phyloP scores from a whole-genome alignment of 2,888 invertebrate genomes.

The Andrena camellia region DNA sequence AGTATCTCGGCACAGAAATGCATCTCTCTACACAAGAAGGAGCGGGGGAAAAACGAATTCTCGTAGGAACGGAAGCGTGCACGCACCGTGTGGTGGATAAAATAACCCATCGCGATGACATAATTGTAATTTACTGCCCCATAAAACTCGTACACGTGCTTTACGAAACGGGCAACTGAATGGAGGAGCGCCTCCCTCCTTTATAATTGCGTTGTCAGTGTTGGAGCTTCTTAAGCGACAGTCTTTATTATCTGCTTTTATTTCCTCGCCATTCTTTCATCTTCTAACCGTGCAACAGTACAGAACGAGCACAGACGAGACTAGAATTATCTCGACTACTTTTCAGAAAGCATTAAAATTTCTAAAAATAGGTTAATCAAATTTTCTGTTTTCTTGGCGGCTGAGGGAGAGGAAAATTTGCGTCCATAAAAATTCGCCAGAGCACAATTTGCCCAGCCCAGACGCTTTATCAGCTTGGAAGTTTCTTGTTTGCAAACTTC shows the following conservation, averaged over 20 bases:
- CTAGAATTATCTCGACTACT: not conserved
- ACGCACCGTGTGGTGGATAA: slow-evolving; percentile 9
- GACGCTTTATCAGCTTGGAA: not conserved
- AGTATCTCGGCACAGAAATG: not conserved
- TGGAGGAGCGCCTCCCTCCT: not conserved
- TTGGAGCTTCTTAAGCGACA: slow-evolving; percentile 7
- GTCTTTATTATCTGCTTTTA: slow-evolving; percentile 7
- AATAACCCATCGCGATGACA: slow-evolving; percentile 39
- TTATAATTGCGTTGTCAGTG: slow-evolving; percentile 42
- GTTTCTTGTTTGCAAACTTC: not conserved
- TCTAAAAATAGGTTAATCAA: not conserved
- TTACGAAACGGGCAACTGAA: slow-evolving; percentile 27
- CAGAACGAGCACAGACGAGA: not conserved
- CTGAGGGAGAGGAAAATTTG: not conserved
- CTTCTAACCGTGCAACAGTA: not conserved
- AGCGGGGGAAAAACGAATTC: not conserved
- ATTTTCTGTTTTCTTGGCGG: not conserved
- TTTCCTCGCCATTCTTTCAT: not conserved
- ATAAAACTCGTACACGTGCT: slow-evolving; percentile 43
- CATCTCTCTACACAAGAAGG: not conserved
- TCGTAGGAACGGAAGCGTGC: not conserved
- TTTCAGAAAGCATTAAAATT: not conserved
- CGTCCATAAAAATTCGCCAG: not conserved
- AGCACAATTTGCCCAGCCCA: not conserved
- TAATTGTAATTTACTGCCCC: slow-evolving; percentile 41